A percentile compares a stretch with the other conserved stretches of the same genome.
phyloP scores from a whole-genome alignment of 2,797 vertebrate species.

The Pelochelys cantorii region DNA sequence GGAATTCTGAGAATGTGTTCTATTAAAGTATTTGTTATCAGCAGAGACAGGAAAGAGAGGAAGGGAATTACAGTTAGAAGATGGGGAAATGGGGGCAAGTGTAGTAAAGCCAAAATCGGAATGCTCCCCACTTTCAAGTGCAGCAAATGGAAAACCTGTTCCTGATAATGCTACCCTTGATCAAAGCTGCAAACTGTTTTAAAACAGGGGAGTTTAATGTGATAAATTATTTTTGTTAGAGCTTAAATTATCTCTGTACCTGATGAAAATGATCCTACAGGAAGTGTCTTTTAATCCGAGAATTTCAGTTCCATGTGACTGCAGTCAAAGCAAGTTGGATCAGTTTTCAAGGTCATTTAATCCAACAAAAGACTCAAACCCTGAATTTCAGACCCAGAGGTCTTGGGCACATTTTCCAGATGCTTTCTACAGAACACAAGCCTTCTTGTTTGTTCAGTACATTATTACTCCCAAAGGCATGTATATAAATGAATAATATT shows the following conservation, averaged over 20 bases:
- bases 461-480: background rate
- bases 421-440: background rate
- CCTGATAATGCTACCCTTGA: background rate
- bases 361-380: background rate
- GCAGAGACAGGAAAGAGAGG: background rate
- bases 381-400: background rate
- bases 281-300: background rate
- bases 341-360: fast-evolving
- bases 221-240: background rate
- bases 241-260: background rate
- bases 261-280: background rate
- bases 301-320: background rate
- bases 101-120: background rate
- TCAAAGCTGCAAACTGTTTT: background rate
- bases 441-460: fast-evolving
- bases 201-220: background rate
- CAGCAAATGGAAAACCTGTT: background rate
- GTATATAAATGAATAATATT: background rate
- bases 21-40: background rate
- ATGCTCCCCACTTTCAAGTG: background rate
- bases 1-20: background rate
- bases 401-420: fast-evolving
- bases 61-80: fast-evolving
- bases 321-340: background rate
- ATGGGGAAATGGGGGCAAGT: background rate